phyloP scores from a whole-genome alignment of 2,888 invertebrate genomes.

The Calephelis perditalis region DNA sequence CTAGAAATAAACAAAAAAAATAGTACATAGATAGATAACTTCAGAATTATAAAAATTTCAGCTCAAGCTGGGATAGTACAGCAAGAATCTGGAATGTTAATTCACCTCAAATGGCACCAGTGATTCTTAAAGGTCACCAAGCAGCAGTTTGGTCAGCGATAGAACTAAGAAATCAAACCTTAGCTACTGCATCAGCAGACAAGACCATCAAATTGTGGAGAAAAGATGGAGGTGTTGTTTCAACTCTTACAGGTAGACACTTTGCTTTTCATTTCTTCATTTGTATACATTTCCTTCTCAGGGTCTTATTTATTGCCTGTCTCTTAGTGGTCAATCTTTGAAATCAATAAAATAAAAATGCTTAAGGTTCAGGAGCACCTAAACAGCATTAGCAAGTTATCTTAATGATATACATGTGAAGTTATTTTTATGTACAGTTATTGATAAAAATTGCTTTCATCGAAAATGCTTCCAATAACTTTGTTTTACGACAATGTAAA shows the following conservation, averaged over 20 bases:
- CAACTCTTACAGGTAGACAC: constrained; percentile 79
- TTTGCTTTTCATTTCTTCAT: background rate
- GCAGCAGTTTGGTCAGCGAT: constrained; percentile 92
- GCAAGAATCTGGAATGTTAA: constrained; percentile 89
- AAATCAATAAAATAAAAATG: too few relatives aligned
- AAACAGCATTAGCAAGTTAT: too few relatives aligned
- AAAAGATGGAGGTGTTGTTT: constrained; percentile 81
- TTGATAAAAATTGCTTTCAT: too few relatives aligned
- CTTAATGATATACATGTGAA: too few relatives aligned
- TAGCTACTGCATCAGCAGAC: constrained; percentile 95
- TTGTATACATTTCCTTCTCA: background rate
- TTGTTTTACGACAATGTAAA: too few relatives aligned
- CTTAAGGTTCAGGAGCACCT: too few relatives aligned
- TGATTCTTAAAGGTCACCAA: constrained; percentile 83
- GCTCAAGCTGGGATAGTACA: constrained; percentile 96
- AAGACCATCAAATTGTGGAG: constrained; percentile 92
- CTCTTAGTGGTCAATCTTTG: too few relatives aligned
- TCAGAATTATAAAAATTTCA: constrained; percentile 53
- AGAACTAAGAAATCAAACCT: constrained; percentile 74
- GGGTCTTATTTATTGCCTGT: too few relatives aligned
- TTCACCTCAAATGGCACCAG: constrained; percentile 64
- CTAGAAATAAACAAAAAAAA: too few relatives aligned
- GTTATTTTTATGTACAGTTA: too few relatives aligned
- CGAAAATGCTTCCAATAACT: too few relatives aligned
- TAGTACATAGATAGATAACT: too few relatives aligned